phyloP scores from a whole-genome alignment of 2,888 invertebrate species.

The Thymelicus acteon region DNA sequence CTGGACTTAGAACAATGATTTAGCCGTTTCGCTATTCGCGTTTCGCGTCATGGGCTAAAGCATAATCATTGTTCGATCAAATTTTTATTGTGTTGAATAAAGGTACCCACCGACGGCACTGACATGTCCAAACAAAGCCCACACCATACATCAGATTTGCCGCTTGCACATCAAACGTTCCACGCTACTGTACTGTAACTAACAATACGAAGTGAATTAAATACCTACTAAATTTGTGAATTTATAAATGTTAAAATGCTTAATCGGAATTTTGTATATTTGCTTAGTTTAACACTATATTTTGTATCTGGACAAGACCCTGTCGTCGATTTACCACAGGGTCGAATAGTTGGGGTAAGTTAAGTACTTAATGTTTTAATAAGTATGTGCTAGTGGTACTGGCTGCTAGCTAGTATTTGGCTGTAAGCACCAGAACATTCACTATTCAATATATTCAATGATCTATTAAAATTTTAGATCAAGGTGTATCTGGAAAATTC shows the following conservation, averaged over 20 bases:
- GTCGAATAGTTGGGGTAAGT: constrained; percentile 86
- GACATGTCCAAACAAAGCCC: constrained; percentile 45
- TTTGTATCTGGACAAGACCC: constrained; percentile 73
- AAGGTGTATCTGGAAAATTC: constrained; percentile 87
- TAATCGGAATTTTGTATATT: constrained; percentile 41
- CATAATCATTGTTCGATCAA: constrained; percentile 74
- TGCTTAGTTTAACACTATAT: constrained; percentile 41
- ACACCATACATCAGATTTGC: constrained; percentile 54
- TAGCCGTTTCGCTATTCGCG: constrained; percentile 57
- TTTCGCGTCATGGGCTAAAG: constrained; percentile 72
- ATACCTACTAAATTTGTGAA: not conserved
- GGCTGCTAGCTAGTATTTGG: no score
- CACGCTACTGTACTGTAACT: constrained; percentile 1
- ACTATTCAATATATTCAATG: not conserved
- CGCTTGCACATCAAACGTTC: constrained; percentile 41
- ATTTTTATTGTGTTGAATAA: constrained; percentile 68
- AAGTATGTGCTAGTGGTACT: constrained; percentile 8
- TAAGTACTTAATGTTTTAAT: constrained; percentile 53
- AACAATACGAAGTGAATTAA: constrained; percentile 21
- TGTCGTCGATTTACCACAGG: constrained; percentile 82
- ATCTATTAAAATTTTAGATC: constrained; percentile 77
- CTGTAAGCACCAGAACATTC: no score
- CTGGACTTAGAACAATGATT: constrained; percentile 72
- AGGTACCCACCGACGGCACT: constrained; percentile 42
- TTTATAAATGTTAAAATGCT: constrained; percentile 21